Base-by-base conservation (phyloP, 1,140 invertebrate species). In the Lerema accius region DNA sequence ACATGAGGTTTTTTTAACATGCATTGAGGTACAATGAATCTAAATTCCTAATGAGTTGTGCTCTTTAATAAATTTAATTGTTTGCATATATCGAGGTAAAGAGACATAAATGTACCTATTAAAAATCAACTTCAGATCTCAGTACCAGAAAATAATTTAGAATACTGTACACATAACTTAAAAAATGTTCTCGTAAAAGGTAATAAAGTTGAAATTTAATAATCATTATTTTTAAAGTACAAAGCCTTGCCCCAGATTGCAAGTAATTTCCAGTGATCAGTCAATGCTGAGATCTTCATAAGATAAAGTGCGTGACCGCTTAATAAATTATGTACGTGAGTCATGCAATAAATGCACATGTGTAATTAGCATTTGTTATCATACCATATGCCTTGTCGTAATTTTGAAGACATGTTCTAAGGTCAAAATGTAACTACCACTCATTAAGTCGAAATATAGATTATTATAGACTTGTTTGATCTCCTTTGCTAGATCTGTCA, bases 221-320 rank as follows among this genome's bases (percentile, higher is more conserved):
- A 53, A 53, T 53, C 39, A 42, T 53, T 13, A 53, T 16, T 19
- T 53, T 39, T 23, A 37, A 66, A 68, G 60, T 45, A 6, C 59
- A 67, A 58, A 32, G 63, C 75, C 65, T 63, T 69, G 70, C 67
- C 72, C 75, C 61, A 73, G 37, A 67, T 77, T 40, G 43, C 62
- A 63, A 49, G 70, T 69, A 75, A 74, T 75, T 78, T 69, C 70
- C 65, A 39, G 53, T 63, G 37, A 74, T 78, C 71, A 69, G 39
- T 78, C 75, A 78, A 67, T 71, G 67, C 45, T 69, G 60, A 78
- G 72, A 75, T 78, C 72, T 75, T 71, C 72, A 72, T 78, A 67
- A 53, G 75, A 77, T 76, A 73, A 45, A 32, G 10, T 43, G 15
- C 19, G 19, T 43, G 40, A 60, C 43, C 48, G 50, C 63, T 68